Base-by-base conservation (phyloP, 2,888 invertebrate genomes). In the Cataglyphis albicans region DNA sequence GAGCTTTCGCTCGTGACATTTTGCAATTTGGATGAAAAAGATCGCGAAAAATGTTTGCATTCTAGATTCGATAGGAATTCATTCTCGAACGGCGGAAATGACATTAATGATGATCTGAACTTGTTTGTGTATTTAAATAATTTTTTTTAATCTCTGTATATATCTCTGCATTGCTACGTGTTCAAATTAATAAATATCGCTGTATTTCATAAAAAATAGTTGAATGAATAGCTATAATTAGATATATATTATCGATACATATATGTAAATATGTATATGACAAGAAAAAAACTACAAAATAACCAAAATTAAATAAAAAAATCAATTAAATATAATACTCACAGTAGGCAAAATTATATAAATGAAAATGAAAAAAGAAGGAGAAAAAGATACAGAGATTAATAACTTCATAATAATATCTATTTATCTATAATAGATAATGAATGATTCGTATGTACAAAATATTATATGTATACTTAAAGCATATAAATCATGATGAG, bases 1-100 rank as follows among this genome's bases (percentile, higher is more conserved):
- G 74, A 63, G 48, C 63, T 74, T 73, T 38, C 41, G 73, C 61
- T 63, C 21, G 32, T 74, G 63, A 48, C 63, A 29, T 61, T 74
- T 44, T 55, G 18, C 48, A 63, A 74, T 74, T 63, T 63, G 35
- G 5, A 61, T 59, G 18, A 21, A 59, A 61, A 61, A 44, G 6
- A 25, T 29, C n/a, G 32, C 29, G 32, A 25, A 67, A 32, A 44
- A 29, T 67, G 3, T 67, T 21, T 44, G 18, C n/a, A 21, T 48
- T 21, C 44, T 59, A 12, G 18, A 38, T 38, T 67, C n/a, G n/a
- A 44, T 63, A 7, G 48, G 21, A 41, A 38, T 57, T 74, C n/a
- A 35, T 48, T 63, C 3, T 44, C 25, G 6, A 41, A 44, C 25
- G 44, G 7, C 41, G 32, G n/a, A 44, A 74, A 61, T 7, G 44